Base-by-base conservation (phyloP, 2,888 invertebrate species). In the Rhimphoctona megacephalus region DNA sequence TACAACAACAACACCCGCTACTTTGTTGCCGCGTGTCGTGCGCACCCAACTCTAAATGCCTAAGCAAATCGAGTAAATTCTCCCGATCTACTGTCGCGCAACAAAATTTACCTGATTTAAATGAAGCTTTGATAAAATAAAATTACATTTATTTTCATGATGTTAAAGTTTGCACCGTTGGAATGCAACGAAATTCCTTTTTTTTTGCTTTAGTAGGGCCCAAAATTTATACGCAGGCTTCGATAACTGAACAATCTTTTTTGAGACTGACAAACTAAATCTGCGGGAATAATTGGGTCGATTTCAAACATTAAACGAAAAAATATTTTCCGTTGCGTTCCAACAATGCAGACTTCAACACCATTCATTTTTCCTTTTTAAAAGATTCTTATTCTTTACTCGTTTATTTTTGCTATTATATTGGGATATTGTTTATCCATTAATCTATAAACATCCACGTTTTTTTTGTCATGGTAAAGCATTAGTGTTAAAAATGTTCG, bases 61-160 rank as follows among this genome's bases (percentile, higher is more conserved):
- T 36, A 19, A 67, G 49, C 73, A 25, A 79, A 85, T 80, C 79
- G 66, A 85, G 83, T 72, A 19, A 83, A 78, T 70, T 70, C 36
- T 30, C n/a, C 22, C 17, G 43, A 43, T 43, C 9, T 11, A 43
- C 43, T 11, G 11, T 69, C 46, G 8, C 25, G 11, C 22, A 17
- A 14, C 25, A 17, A 46, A 46, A 69, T 14, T 46, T 25, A 46
- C 43, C 57, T 57, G 25, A 30, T 57, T 57, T 11, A 14, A 25
- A 57, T 57, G 4, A 5, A 1, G 25, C 25, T 57, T 25, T 25
- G 57, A 57, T 4, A 25, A 25, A 14, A 25, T 30, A 6, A 57
- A 57, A 2, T 25, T 57, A 25, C 11, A 69, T 33, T 30, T 14
- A 5, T 14, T 25, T 61, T 43, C 14, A 14, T 43, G 43, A 43